Evolutionary conservation across 2,888 invertebrate genomes (phyloP), one percentile per base, ranked within the genome.

Genomic region (Strigamia transsilvanica): DNA sequence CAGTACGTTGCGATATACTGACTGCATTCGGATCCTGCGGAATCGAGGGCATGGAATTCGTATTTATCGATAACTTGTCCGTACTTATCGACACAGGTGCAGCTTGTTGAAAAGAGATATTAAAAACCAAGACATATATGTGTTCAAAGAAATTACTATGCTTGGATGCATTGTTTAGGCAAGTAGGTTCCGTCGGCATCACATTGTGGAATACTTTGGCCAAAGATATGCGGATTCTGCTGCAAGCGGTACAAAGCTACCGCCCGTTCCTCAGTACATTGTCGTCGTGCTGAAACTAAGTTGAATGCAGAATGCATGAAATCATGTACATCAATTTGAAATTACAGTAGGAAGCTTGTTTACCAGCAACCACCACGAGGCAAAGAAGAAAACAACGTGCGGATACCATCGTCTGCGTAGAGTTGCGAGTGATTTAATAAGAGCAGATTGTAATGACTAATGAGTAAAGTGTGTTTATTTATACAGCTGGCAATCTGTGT

Each of bases 111-210:
- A 21, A 38, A 27, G 5, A n/a, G 9, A 73, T 15, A 73, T 15
- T 73, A n/a, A 2, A 23, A 27, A 13, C 2, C 2, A 9, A 32
- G 32, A 9, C 4, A 32, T 9, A 21, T 18, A 2, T 9, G 5
- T 18, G 2, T 61, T 80, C 4, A n/a, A n/a, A n/a, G n/a, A n/a
- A 15, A 21, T 80, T 13, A 80, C 80, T 21, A n/a, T 0, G 80
- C n/a, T 80, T 80, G 51, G 2, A 6, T 42, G 80, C 80, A 80
- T 51, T 80, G 18, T 51, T 46, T 46, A 15, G 80, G 18, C 18
- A 4, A 5, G 13, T 80, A 80, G 21, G 51, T 18, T n/a, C 80
- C 80, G 51, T 80, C 51, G 2, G 18, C 80, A 32, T 80, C 80
- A 13, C 80, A 80, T 13, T 18, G 1, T n/a, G 80, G 80, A 51